Evolutionary conservation across 2,113 vertebrate genomes (phyloP), one percentile per base, ranked within the genome.

Genomic region (Platichthys flesus): DNA sequence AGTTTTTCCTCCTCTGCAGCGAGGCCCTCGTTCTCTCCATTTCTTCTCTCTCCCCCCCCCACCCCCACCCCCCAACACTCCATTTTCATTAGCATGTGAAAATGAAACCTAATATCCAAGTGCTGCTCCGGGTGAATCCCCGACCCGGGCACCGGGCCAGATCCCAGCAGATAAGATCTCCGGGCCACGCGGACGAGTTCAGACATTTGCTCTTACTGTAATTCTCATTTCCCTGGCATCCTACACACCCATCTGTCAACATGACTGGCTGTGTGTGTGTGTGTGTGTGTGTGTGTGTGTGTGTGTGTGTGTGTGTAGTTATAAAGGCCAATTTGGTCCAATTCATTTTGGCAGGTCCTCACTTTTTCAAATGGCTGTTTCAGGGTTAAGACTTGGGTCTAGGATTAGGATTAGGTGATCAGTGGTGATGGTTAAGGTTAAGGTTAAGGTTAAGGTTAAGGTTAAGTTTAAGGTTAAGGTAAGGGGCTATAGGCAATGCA

Each of bases 1-100:
- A 7, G 2, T 89, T 86, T 89, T 89, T 6, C 28, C 28, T 87
- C 45, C 66, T 76, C 67, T 62, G 35, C 68, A 35, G 80, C 85
- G 63, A 12, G 76, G 64, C 66, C 70, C 64, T 71, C 64, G 60
- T 75, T 85, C 26, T 65, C 9, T 72, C 37, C 24, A 0, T 47
- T 5, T 28, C 2, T 20, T 24, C 54, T 26, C 4, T 15, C 18
- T 12, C 10, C 14, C 67, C 7, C 35, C 56, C 16, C n/a, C n/a
- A n/a, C n/a, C n/a, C n/a, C n/a, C n/a, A n/a, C n/a, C n/a, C n/a
- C n/a, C n/a, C n/a, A n/a, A n/a, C 23, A 23, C 23, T 23, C 51
- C 59, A 65, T 85, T 70, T 67, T 73, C 76, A 79, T 71, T 0
- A 2, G 24, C 10, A n/a, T 28, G 74, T 74, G 75, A 83, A 81